phyloP scores from a whole-genome alignment of 2,113 vertebrate genomes.

The Centrocercus urophasianus region DNA sequence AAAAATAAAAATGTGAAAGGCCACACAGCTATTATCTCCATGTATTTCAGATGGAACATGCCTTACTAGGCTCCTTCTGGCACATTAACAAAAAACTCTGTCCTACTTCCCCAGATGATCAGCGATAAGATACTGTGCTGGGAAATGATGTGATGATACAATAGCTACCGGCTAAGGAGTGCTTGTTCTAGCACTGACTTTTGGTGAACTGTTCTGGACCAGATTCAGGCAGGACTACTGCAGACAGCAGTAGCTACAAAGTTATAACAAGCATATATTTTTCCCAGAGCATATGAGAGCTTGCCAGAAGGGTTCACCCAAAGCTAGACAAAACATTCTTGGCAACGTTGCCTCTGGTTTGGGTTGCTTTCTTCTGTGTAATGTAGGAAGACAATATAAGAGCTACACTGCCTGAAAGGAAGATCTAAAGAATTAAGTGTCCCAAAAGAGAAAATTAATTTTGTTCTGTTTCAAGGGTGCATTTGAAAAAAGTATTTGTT shows the following conservation, averaged over 20 bases:
- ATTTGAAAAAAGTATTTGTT: constrained; percentile 52
- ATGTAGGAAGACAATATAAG: neutral
- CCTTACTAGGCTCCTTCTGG: neutral
- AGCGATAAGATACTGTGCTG: constrained; percentile 12
- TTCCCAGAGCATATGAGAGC: neutral
- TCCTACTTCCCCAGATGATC: neutral
- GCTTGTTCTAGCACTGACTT: neutral
- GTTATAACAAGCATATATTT: neutral
- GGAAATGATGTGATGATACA: constrained; percentile 11
- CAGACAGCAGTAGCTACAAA: constrained; percentile 5
- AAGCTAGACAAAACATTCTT: neutral
- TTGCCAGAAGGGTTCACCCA: neutral
- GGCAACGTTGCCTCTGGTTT: neutral
- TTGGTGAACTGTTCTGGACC: neutral
- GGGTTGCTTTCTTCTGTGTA: neutral
- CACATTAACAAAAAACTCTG: constrained; percentile 15
- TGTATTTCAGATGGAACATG: neutral
- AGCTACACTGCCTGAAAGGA: neutral
- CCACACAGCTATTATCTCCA: neutral
- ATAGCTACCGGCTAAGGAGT: neutral
- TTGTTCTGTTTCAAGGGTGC: neutral
- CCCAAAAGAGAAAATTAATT: neutral
- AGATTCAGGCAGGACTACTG: neutral
- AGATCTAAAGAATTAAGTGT: neutral
- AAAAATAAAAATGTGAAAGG: neutral